Evolutionary conservation across 2,113 vertebrate species (phyloP).

Genomic region (Scartelaos histophorus): DNA sequence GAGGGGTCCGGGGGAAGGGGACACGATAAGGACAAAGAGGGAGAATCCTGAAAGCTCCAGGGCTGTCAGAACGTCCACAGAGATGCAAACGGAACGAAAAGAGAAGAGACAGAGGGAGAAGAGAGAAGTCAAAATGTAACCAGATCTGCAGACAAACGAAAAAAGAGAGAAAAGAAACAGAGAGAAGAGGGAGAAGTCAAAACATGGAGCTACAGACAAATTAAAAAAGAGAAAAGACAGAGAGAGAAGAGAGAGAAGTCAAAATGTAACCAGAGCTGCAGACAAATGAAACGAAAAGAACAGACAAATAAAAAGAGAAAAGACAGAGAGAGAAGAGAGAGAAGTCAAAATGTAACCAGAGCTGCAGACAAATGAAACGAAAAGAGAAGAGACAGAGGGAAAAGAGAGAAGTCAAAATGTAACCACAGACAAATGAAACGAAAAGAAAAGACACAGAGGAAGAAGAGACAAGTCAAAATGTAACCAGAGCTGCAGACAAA

Average conservation of each 20-base stretch:
- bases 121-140: constrained; percentile 60
- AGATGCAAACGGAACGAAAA: too few species aligned
- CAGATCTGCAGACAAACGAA: constrained; percentile 43
- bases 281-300: too few species aligned
- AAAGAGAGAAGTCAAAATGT: background rate
- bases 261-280: too few species aligned
- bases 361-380: too few species aligned
- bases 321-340: too few species aligned
- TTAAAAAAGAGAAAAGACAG: background rate
- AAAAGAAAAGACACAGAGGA: background rate
- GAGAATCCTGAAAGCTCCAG: constrained; percentile 64
- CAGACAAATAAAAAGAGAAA: too few species aligned
- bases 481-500: too few species aligned
- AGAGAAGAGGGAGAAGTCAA: background rate
- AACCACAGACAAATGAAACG: background rate
- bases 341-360: too few species aligned
- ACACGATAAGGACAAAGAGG: constrained; percentile 76
- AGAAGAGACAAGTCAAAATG: too few species aligned
- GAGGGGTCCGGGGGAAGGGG: constrained; percentile 68
- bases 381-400: too few species aligned
- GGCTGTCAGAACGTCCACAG: constrained; percentile 51
- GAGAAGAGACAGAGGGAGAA: too few species aligned
- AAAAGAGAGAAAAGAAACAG: background rate
- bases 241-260: too few species aligned
- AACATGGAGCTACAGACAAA: background rate